phyloP scores from a whole-genome alignment of 2,888 invertebrate species.

The Pimpla rufipes region DNA sequence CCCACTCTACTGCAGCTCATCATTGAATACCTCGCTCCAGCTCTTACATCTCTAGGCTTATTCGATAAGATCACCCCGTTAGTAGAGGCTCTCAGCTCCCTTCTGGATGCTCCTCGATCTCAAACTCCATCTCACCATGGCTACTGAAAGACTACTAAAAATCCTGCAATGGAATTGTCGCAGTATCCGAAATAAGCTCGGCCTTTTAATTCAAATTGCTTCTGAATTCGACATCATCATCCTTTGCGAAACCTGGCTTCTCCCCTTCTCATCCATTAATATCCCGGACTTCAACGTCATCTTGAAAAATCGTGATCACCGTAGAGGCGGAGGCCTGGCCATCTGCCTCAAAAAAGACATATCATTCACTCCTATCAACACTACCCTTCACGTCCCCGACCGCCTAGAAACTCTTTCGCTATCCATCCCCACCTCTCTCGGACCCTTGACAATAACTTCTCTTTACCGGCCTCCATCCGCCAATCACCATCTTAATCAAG shows the following conservation, averaged over 20 bases:
- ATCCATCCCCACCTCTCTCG: neutral
- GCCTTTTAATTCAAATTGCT: neutral
- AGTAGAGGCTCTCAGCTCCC: neutral
- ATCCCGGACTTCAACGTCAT: neutral
- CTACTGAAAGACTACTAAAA: neutral
- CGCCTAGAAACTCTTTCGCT: neutral
- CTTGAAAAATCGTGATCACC: neutral
- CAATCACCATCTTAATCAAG: neutral
- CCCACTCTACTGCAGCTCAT: neutral
- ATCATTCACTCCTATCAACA: neutral
- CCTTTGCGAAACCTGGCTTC: neutral
- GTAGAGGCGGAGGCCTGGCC: neutral
- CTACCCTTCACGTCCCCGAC: neutral
- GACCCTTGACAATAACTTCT: neutral
- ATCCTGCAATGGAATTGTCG: slow-evolving; percentile 9
- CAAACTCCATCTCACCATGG: too few species aligned
- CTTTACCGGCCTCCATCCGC: neutral
- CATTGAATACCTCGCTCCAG: neutral
- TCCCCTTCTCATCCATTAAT: neutral
- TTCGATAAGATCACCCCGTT: neutral
- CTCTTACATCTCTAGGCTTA: neutral
- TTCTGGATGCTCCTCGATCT: too few species aligned
- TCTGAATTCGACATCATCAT: neutral
- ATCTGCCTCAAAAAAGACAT: slow-evolving; percentile 9
- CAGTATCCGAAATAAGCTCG: neutral